These are phyloP conservation scores for Liodrosophila aerea DNA, from an alignment of 2,888 invertebrate genomes.

Conservation along the genomic window DNA sequence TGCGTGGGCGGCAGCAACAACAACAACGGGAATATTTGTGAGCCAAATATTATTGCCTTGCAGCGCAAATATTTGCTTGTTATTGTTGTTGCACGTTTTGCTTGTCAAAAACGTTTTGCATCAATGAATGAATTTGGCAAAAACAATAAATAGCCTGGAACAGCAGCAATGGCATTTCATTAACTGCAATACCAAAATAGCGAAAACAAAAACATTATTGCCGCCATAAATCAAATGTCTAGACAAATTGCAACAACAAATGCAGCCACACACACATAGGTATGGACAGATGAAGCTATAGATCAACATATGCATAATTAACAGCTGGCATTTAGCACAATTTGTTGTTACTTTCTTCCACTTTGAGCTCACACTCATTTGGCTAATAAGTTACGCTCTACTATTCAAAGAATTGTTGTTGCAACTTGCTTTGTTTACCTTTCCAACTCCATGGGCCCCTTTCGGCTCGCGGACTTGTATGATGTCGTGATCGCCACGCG, in stretches of 20 bases:
- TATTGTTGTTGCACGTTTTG: conserved; percentile 42
- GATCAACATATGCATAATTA: conserved; percentile 41
- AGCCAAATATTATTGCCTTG: no score
- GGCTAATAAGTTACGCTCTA: no score
- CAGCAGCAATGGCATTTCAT: conserved; percentile 4
- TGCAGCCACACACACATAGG: conserved; percentile 17
- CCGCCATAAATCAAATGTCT: conserved; percentile 65
- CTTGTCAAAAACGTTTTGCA: conserved; percentile 35
- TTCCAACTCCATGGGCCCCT: no score
- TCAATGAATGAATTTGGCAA: conserved; percentile 55
- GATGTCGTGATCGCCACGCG: no score
- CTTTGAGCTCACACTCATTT: background rate
- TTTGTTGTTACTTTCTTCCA: background rate
- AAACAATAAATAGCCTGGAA: conserved; percentile 44
- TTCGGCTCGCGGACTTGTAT: no score
- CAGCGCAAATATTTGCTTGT: conserved; percentile 17
- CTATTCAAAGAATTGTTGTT: no score
- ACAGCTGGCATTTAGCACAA: conserved; percentile 23
- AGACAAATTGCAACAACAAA: conserved; percentile 59
- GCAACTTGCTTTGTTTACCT: no score
- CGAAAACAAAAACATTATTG: conserved; percentile 21
- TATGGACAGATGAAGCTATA: conserved; percentile 25
- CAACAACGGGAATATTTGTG: no score
- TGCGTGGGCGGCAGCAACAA: conserved; percentile 29
- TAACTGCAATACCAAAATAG: conserved; percentile 32